Conservation (phyloP, 2,113 vertebrate genomes). For the Oreochromis aureus region DNA sequence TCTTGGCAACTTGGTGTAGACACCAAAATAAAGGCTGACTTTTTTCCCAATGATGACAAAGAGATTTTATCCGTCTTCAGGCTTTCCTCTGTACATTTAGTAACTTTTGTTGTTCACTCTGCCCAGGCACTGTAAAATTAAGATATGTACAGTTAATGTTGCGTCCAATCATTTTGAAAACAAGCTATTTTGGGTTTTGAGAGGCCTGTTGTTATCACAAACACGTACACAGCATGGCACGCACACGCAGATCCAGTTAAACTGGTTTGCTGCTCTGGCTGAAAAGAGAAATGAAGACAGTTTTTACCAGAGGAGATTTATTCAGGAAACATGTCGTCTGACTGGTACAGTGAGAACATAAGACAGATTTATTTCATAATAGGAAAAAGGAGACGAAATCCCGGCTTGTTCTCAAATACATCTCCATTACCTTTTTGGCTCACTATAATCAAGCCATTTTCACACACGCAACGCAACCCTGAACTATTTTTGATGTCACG, state of each 20-base stretch:
- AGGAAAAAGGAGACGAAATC: background rate
- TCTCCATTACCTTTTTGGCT: background rate
- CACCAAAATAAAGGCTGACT: background rate
- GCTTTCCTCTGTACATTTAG: background rate
- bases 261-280: background rate
- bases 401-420: background rate
- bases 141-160: background rate
- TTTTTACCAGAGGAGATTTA: background rate
- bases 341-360: background rate
- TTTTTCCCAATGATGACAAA: background rate
- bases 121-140: background rate
- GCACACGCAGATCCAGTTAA: background rate
- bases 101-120: background rate
- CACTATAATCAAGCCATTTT: background rate
- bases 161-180: background rate
- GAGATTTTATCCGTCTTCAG: background rate
- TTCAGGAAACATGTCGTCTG: background rate
- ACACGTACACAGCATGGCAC: background rate
- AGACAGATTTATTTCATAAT: background rate
- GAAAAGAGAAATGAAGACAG: background rate
- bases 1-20: background rate
- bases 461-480: fast-evolving
- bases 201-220: no score
- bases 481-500: background rate
- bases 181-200: background rate